Evolutionary conservation across 2,888 invertebrate genomes (phyloP).

Genomic region (Melanostoma scalare): DNA sequence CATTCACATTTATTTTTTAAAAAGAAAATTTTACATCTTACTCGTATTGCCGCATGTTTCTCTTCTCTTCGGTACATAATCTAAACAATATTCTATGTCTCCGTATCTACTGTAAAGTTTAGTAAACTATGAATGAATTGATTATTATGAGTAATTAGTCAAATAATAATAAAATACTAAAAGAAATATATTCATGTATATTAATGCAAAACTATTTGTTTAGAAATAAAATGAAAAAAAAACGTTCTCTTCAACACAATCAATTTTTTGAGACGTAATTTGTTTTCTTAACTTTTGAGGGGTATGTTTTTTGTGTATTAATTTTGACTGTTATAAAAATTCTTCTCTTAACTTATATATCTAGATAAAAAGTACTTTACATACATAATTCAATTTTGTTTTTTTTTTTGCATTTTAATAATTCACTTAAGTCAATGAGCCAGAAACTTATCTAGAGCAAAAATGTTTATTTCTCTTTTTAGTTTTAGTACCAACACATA

Average conservation of each 20-base stretch:
- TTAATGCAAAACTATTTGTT: slow-evolving; percentile 7
- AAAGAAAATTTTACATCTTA: slow-evolving; percentile 45
- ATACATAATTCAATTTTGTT: slow-evolving; percentile 39
- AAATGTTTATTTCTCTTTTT: too few species aligned
- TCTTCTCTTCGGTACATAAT: slow-evolving; percentile 28
- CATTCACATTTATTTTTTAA: slow-evolving; percentile 18
- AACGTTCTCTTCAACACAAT: slow-evolving; percentile 2
- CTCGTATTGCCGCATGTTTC: neutral
- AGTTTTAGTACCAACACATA: too few species aligned
- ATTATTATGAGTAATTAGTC: slow-evolving; percentile 35
- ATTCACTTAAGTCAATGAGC: slow-evolving; percentile 9
- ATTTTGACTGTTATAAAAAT: slow-evolving; percentile 59
- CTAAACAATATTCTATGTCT: slow-evolving; percentile 52
- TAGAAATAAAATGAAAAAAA: slow-evolving; percentile 13
- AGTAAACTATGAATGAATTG: slow-evolving; percentile 31
- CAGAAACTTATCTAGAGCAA: slow-evolving; percentile 15
- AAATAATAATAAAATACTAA: neutral
- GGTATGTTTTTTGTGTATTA: slow-evolving; percentile 22
- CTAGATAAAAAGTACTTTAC: slow-evolving; percentile 69
- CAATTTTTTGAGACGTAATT: neutral
- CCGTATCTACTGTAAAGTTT: slow-evolving; percentile 16
- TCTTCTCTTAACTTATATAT: slow-evolving; percentile 63
- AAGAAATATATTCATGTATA: neutral
- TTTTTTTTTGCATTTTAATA: slow-evolving; percentile 11
- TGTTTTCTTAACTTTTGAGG: slow-evolving; percentile 9